Evolutionary conservation across 2,888 invertebrate genomes (phyloP).

Genomic region (Drosophila tanythrix): DNA sequence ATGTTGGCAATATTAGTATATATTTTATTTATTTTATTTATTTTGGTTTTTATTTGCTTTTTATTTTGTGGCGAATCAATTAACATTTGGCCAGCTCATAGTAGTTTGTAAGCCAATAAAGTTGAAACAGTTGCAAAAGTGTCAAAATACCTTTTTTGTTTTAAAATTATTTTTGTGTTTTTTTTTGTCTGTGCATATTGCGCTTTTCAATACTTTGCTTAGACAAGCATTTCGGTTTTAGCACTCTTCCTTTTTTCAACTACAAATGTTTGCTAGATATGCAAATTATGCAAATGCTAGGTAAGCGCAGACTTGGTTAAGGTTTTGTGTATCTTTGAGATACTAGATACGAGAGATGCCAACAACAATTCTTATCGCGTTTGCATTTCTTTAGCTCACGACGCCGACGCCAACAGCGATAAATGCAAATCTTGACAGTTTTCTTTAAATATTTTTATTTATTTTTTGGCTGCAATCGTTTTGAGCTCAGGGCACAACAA

Average conservation of each 20-base stretch:
- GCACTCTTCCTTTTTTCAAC: slow-evolving; percentile 3
- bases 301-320: slow-evolving; percentile 40
- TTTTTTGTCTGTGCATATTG: slow-evolving; percentile 1
- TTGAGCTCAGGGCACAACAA: slow-evolving; percentile 45
- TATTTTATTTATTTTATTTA: slow-evolving; percentile 15
- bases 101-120: slow-evolving; percentile 59
- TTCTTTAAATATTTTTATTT: slow-evolving; percentile 73
- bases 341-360: slow-evolving; percentile 44
- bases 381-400: slow-evolving; percentile 70
- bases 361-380: slow-evolving; percentile 64
- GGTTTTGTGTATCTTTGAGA: slow-evolving; percentile 51
- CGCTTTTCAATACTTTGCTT: slow-evolving; percentile 25
- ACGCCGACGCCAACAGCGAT: slow-evolving; percentile 42
- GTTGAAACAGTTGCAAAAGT: slow-evolving; percentile 51
- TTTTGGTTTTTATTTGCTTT: slow-evolving; percentile 30
- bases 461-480: slow-evolving; percentile 65
- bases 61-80: slow-evolving; percentile 54
- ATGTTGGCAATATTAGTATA: slow-evolving; percentile 9
- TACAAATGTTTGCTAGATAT: slow-evolving; percentile 50
- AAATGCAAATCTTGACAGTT: slow-evolving; percentile 80
- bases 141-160: slow-evolving; percentile 33
- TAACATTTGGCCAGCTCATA: slow-evolving; percentile 53
- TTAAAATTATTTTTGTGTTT: slow-evolving; percentile 25
- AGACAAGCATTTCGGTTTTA: slow-evolving; percentile 27
- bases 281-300: slow-evolving; percentile 71